phyloP scores from a whole-genome alignment of 2,113 vertebrate species.

The Beaufortia kweichowensis region DNA sequence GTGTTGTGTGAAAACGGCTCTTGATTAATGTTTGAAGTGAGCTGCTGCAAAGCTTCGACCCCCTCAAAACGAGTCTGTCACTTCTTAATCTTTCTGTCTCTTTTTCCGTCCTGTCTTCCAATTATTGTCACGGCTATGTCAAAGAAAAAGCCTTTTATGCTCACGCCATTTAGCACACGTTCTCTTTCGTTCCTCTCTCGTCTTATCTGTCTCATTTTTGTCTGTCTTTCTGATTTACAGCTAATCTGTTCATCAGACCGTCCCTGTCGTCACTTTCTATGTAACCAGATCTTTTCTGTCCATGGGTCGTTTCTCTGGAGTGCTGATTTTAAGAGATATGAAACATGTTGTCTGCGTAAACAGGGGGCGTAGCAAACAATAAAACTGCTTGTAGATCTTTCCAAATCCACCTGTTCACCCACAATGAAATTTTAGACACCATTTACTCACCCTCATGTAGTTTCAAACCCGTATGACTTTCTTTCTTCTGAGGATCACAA shows the following conservation, averaged over 20 bases:
- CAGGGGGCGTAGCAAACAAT: not conserved
- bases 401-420: too few species aligned
- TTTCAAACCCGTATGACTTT: too few species aligned
- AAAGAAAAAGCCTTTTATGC: constrained; percentile 19
- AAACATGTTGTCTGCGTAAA: not conserved
- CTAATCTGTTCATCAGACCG: constrained; percentile 19
- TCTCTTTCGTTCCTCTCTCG: constrained; percentile 21
- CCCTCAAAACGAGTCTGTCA: constrained; percentile 14
- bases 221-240: not conserved
- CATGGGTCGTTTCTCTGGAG: not conserved
- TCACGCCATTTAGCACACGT: not conserved
- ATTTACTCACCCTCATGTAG: too few species aligned
- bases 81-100: constrained; percentile 24
- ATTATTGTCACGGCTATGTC: not conserved
- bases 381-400: not conserved
- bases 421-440: too few species aligned
- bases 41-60: constrained; percentile 19
- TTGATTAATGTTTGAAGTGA: constrained; percentile 42
- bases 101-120: not conserved
- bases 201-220: constrained; percentile 10
- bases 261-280: not conserved
- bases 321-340: not conserved
- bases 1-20: constrained; percentile 26
- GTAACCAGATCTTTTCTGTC: constrained; percentile 21
- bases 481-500: too few species aligned